Evolutionary conservation across 2,797 vertebrate species (phyloP).

Genomic region (Acridotheres tristis): DNA sequence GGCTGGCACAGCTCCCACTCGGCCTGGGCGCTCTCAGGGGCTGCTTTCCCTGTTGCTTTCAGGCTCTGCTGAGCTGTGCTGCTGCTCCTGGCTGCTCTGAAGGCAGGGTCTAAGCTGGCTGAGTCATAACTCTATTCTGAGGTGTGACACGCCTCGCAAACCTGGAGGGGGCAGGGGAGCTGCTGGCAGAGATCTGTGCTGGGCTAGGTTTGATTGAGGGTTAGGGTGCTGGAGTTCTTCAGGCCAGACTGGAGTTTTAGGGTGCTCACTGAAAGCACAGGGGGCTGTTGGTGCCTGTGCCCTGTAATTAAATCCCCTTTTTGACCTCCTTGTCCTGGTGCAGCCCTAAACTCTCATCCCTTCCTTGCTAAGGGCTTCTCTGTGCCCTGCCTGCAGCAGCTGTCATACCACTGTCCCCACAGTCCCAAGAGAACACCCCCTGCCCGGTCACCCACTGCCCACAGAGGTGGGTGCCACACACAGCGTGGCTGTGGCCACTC

Average conservation of each 20-base stretch:
- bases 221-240: not conserved
- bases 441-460: not conserved
- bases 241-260: not conserved
- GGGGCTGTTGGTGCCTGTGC: not conserved
- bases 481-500: not conserved
- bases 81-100: not conserved
- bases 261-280: not conserved
- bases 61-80: not conserved
- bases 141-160: conserved; percentile 1
- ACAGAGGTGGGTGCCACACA: not conserved
- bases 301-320: not conserved
- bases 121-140: not conserved
- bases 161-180: not conserved
- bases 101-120: not conserved
- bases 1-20: not conserved
- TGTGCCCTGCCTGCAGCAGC: not conserved
- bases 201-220: not conserved
- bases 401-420: not conserved
- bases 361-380: not conserved
- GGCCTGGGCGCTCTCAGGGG: not conserved
- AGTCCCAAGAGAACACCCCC: not conserved
- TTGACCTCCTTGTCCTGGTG: not conserved
- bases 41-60: not conserved
- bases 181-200: not conserved
- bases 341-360: not conserved